These are phyloP conservation scores for Sisyra terminalis DNA, from an alignment of 2,888 invertebrate species.

Conservation along the genomic window DNA sequence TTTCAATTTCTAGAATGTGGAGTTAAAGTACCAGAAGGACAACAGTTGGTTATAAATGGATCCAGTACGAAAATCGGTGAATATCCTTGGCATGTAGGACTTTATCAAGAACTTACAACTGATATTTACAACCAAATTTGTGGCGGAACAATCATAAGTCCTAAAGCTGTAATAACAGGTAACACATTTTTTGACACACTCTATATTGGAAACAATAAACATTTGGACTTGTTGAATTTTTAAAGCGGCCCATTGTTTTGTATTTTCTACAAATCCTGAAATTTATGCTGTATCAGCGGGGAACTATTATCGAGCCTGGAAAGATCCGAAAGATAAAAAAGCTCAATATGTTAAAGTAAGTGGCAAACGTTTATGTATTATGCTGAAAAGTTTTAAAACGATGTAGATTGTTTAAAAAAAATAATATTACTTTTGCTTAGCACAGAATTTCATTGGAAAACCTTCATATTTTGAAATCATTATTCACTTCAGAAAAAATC, in stretches of 20 bases:
- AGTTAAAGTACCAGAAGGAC: slow-evolving; percentile 16
- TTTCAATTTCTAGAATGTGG: slow-evolving; percentile 19
- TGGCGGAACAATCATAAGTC: slow-evolving; percentile 20
- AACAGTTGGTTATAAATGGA: slow-evolving; percentile 18
- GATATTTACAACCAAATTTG: slow-evolving; percentile 14
- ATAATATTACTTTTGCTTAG: no score
- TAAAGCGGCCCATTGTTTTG: slow-evolving; percentile 22
- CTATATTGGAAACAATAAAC: neutral
- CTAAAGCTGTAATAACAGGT: slow-evolving; percentile 19
- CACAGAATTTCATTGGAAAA: no score
- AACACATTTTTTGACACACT: no score
- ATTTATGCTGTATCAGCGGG: slow-evolving; percentile 19
- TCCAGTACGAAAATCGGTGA: slow-evolving; percentile 16
- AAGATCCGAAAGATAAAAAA: slow-evolving; percentile 16
- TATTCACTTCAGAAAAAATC: no score
- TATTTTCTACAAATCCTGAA: slow-evolving; percentile 9
- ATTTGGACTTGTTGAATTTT: neutral
- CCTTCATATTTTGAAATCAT: no score
- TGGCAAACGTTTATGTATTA: no score
- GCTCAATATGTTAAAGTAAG: slow-evolving; percentile 18
- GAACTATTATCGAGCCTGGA: slow-evolving; percentile 19
- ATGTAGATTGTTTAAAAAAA: no score
- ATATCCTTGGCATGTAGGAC: slow-evolving; percentile 23
- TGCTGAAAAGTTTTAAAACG: no score
- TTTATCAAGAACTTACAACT: slow-evolving; percentile 14